Conservation (phyloP, 2,113 vertebrate genomes). For the Trematocara marginatum region DNA sequence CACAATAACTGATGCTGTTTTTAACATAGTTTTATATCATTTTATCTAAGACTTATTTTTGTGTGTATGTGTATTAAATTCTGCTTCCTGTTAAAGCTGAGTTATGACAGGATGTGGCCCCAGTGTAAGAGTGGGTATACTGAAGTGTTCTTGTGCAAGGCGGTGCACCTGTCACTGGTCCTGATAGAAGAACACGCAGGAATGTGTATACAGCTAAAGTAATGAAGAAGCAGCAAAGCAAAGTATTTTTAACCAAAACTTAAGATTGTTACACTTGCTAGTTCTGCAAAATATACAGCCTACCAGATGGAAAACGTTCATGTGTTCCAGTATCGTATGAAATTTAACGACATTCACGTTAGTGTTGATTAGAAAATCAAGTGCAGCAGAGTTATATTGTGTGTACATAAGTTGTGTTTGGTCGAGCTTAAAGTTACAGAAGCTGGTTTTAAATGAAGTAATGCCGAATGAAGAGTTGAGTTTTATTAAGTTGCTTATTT, state of each 20-base stretch:
- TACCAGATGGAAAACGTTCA: neutral
- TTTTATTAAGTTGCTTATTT: neutral
- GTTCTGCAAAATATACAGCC: neutral
- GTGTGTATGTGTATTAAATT: neutral
- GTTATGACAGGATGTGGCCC: neutral
- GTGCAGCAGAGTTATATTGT: neutral
- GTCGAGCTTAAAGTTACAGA: neutral
- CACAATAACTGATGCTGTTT: neutral
- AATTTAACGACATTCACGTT: neutral
- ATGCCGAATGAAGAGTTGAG: neutral
- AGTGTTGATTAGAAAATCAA: neutral
- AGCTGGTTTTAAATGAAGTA: neutral
- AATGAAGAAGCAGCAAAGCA: neutral
- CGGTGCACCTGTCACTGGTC: neutral
- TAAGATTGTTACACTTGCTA: neutral
- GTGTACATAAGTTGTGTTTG: neutral
- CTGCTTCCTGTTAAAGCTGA: neutral
- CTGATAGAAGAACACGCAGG: neutral
- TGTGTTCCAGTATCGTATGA: neutral
- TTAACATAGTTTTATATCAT: neutral
- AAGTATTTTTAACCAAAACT: neutral
- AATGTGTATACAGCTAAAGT: neutral
- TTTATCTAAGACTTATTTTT: neutral
- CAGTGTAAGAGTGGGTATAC: neutral
- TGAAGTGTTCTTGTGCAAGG: neutral